Evolutionary conservation across 1,140 invertebrate genomes (phyloP), one percentile per base, ranked within the genome.

Genomic region (Capitella teleta): DNA sequence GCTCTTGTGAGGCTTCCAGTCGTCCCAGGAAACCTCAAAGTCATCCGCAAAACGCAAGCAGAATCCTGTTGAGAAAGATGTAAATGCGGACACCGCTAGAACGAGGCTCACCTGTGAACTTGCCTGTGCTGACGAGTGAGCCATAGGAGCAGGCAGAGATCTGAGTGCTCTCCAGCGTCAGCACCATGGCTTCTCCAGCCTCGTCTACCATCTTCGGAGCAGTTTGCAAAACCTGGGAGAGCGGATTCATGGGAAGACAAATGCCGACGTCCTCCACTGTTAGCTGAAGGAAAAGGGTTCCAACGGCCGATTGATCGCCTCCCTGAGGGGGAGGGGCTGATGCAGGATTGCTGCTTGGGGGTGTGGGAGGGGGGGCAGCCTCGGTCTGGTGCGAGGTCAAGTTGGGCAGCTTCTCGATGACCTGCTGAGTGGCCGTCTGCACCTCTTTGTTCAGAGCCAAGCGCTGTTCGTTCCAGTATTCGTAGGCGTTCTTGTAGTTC

Each of bases 401-500:
- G n/a, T n/a, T n/a, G 6, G 67, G 66, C 10, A 68, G 53, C 34
- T 62, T 59, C 52, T 64, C 61, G 30, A 67, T 63, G 3, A 71
- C 63, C 53, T 68, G 63, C 23, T 64, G 55, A 76, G 84, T 79
- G 54, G 88, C 84, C 41, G 82, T 82, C 36, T 55, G 54, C 18
- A 56, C 45, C 58, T 72, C 69, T 30, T 61, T 65, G 54, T 70
- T 72, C 16, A 72, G 56, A 10, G 62, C 61, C 58, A 69, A 61
- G 19, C 91, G 72, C 70, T 96, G 93, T 65, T 96, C 92, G 56
- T 90, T 93, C 92, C 93, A 98, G 72, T 96, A 97, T 65, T 97
- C 92, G 62, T 97, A 97, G 0, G 93, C 92, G 73, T 95, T 96
- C 72, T 95, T 95, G 65, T 97, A 98, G 73, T 96, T 97, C 37